Evolutionary conservation across 1,140 invertebrate genomes (phyloP).

Genomic region (Drosophila bocqueti): DNA sequence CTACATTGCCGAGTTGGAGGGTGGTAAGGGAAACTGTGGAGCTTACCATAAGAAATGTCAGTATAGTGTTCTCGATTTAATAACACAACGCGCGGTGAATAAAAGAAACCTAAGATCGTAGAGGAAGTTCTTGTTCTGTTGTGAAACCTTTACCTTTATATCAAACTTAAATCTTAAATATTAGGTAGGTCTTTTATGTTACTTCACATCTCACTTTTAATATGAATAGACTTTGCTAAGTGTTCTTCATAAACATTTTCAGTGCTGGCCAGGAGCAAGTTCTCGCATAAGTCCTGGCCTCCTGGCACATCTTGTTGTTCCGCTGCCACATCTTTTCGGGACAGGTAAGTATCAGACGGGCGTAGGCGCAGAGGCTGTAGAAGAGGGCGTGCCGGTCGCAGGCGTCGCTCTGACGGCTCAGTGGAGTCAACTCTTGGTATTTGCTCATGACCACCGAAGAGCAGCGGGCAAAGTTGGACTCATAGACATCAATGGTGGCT

Average conservation of each 20-base stretch:
- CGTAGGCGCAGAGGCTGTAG: slow-evolving; percentile 68
- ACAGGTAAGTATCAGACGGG: slow-evolving; percentile 53
- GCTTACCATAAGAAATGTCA: slow-evolving; percentile 72
- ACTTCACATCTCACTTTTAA: not conserved
- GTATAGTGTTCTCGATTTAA: slow-evolving; percentile 67
- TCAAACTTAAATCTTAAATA: not conserved
- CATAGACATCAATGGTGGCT: slow-evolving; percentile 54
- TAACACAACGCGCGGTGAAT: slow-evolving; percentile 52
- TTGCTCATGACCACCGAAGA: slow-evolving; percentile 40
- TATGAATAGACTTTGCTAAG: slow-evolving; percentile 19
- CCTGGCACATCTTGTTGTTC: slow-evolving; percentile 57
- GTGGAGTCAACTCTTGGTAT: slow-evolving; percentile 39
- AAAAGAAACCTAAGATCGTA: slow-evolving; percentile 5
- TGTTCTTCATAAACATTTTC: slow-evolving; percentile 69
- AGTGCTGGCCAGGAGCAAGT: slow-evolving; percentile 63
- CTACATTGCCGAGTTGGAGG: slow-evolving; percentile 86
- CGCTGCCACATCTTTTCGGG: slow-evolving; percentile 53
- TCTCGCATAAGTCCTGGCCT: slow-evolving; percentile 47
- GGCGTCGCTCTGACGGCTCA: slow-evolving; percentile 61
- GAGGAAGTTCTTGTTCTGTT: not conserved
- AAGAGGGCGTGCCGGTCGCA: slow-evolving; percentile 70
- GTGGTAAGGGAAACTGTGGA: slow-evolving; percentile 68
- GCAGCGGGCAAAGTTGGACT: slow-evolving; percentile 55
- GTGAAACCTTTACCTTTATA: no score
- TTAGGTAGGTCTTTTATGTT: not conserved